These are phyloP conservation scores for Delichon dasypus DNA, from an alignment of 2,797 vertebrate genomes.

Conservation along the genomic window DNA sequence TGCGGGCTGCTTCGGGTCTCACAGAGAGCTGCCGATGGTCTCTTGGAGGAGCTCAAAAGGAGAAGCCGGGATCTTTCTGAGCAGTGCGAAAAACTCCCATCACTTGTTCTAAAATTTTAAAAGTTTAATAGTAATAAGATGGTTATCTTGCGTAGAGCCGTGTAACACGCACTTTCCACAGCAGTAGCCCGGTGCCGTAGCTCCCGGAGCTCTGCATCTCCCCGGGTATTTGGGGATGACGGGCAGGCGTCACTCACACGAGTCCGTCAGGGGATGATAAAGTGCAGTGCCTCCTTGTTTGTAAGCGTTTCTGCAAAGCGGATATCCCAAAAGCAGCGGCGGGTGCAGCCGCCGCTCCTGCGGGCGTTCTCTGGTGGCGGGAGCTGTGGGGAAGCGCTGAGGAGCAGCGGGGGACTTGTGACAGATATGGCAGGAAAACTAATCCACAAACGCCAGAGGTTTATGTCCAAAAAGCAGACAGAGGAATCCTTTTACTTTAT, in stretches of 20 bases:
- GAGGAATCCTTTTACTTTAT: no score
- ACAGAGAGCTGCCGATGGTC: accelerated
- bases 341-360: accelerated
- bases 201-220: accelerated
- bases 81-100: no score
- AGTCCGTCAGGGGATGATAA: not conserved
- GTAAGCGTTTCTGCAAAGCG: accelerated
- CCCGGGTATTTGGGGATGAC: accelerated
- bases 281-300: accelerated
- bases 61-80: accelerated
- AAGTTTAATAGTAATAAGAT: no score
- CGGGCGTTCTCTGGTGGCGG: accelerated
- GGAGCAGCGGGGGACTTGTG: no score
- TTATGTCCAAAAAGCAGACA: no score
- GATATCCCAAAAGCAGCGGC: not conserved
- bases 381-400: not conserved
- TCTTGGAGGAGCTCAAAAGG: not conserved
- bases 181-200: no score
- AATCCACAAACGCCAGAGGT: no score
- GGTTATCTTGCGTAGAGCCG: no score
- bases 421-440: no score
- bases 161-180: no score
- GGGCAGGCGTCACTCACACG: accelerated
- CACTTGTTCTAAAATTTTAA: no score
- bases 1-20: not conserved